A percentile compares a stretch with the other conserved stretches of the same genome.
These are phyloP conservation scores for Tetrax tetrax DNA, from an alignment of 2,113 vertebrate genomes.

Conservation along the genomic window DNA sequence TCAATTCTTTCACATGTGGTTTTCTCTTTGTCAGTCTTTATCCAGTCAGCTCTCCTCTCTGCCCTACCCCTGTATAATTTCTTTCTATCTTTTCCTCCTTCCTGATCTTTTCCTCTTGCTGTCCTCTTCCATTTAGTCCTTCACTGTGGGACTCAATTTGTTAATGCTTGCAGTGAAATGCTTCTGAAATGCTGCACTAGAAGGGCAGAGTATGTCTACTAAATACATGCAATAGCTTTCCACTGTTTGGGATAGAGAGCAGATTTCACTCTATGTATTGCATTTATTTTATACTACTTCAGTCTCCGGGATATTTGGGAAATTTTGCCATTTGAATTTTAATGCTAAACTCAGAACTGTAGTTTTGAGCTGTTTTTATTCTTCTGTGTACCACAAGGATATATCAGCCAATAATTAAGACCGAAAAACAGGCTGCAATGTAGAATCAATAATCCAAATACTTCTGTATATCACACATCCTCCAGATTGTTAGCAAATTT, in stretches of 20 bases:
- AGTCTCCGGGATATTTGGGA: neutral
- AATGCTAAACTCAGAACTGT: neutral
- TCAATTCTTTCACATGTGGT: neutral
- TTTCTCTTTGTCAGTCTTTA: conserved; percentile 17
- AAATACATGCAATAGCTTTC: neutral
- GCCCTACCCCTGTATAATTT: neutral
- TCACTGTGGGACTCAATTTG: neutral
- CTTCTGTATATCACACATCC: neutral
- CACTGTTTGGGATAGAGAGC: neutral
- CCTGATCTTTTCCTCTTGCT: neutral
- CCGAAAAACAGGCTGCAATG: neutral
- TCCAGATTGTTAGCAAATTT: conserved; percentile 44
- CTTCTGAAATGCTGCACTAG: neutral
- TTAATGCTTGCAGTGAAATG: neutral
- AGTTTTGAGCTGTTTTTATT: neutral
- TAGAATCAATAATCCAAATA: neutral
- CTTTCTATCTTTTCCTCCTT: neutral
- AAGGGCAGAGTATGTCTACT: neutral
- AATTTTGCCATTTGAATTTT: neutral
- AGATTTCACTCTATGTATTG: neutral
- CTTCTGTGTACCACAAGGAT: neutral
- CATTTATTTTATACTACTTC: neutral
- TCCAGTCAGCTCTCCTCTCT: neutral
- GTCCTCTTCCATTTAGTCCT: neutral
- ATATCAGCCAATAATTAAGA: conserved; percentile 3